phyloP scores from a whole-genome alignment of 2,888 invertebrate species.

The Eueremaeus valkanovi region DNA sequence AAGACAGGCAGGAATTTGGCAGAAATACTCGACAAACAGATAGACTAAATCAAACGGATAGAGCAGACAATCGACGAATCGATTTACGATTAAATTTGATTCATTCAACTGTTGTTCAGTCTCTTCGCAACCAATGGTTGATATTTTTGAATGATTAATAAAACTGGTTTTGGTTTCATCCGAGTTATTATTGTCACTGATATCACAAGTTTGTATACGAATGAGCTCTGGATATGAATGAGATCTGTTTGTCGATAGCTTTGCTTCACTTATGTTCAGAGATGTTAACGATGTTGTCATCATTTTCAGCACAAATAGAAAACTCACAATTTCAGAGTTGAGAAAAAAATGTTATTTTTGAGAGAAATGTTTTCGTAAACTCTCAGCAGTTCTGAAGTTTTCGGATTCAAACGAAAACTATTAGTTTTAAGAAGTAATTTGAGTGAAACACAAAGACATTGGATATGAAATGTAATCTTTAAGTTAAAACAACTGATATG shows the following conservation, averaged over 20 bases:
- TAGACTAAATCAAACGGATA: not conserved
- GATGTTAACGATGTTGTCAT: slow-evolving; percentile 17
- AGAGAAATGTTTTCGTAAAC: not conserved
- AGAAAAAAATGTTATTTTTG: not conserved
- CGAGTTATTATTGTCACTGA: not conserved
- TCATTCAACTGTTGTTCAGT: not conserved
- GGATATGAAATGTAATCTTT: slow-evolving; percentile 23
- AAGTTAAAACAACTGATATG: slow-evolving; percentile 6
- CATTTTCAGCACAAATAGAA: too few relatives aligned
- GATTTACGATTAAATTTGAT: not conserved
- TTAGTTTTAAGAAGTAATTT: not conserved
- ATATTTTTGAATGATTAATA: not conserved
- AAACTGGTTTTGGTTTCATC: not conserved
- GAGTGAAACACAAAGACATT: not conserved
- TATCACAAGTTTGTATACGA: not conserved
- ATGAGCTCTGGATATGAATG: slow-evolving; percentile 3
- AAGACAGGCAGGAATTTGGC: slow-evolving; percentile 24
- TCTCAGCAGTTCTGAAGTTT: not conserved
- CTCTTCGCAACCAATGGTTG: not conserved
- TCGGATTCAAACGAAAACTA: not conserved
- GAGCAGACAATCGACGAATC: not conserved
- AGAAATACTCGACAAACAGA: not conserved
- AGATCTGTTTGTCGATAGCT: not conserved
- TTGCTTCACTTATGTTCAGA: not conserved
- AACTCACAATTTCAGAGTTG: too few relatives aligned